phyloP scores from a whole-genome alignment of 2,888 invertebrate species.

The Andrena hattorfiana region DNA sequence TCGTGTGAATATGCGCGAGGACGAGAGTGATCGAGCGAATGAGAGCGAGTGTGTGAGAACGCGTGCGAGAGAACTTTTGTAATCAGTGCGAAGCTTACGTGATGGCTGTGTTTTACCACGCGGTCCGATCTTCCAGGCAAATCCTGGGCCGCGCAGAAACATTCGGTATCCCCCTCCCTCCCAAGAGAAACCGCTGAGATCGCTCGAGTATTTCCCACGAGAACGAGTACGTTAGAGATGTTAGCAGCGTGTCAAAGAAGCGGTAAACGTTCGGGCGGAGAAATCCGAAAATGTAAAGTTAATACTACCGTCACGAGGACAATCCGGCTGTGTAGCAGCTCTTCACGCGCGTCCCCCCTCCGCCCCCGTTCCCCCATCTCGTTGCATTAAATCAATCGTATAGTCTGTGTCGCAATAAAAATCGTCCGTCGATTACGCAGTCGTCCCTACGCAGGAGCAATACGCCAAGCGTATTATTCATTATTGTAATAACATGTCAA shows the following conservation, averaged over 20 bases:
- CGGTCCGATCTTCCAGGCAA: conserved; percentile 76
- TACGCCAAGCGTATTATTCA: background rate
- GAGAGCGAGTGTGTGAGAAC: background rate
- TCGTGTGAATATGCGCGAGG: conserved; percentile 6
- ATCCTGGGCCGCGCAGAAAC: conserved; percentile 64
- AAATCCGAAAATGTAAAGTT: conserved; percentile 40
- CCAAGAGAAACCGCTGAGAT: conserved; percentile 32
- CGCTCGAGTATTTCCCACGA: conserved; percentile 25
- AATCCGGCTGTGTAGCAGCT: conserved; percentile 44
- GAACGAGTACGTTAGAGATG: conserved; percentile 4
- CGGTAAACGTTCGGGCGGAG: conserved; percentile 45
- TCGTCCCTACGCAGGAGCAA: conserved; percentile 6
- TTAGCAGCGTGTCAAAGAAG: conserved; percentile 19
- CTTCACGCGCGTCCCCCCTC: conserved; percentile 11
- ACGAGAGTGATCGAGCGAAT: background rate
- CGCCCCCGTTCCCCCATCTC: background rate
- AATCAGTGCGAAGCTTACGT: conserved; percentile 74
- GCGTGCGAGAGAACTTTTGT: conserved; percentile 61
- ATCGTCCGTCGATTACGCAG: conserved; percentile 41
- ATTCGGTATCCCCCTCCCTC: conserved; percentile 51
- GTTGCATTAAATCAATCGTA: conserved; percentile 39
- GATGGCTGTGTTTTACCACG: conserved; percentile 77
- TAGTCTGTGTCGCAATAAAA: conserved; percentile 48
- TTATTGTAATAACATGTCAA: conserved; percentile 13
- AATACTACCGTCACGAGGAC: conserved; percentile 50